Evolutionary conservation across 1,140 invertebrate species (phyloP), one percentile per base, ranked within the genome.

Genomic region (Plutomurus gul): DNA sequence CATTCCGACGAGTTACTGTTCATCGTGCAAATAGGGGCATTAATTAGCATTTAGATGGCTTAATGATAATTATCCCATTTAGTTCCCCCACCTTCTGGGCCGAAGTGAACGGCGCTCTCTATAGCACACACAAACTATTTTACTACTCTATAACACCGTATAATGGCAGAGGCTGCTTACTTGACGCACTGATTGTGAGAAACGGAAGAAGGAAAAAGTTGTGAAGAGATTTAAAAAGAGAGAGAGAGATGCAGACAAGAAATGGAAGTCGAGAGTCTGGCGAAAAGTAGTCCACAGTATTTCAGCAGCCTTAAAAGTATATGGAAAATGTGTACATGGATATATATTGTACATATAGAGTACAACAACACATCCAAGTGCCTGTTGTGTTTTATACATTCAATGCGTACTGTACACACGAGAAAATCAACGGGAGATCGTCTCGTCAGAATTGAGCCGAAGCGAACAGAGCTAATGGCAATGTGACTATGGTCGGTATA

Each of bases 11-110:
- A 84, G 78, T 84, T 84, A 83, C 83, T 84, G 85, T 84, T 85
- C 83, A 84, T 84, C 84, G 86, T 86, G 87, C 87, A 87, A 87
- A 88, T 88, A 86, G 87, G 85, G 84, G 85, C 87, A 88, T 88
- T 88, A 88, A 88, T 88, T 88, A 88, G 87, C 87, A 88, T 88
- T 88, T 88, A 88, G 87, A 87, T 87, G 86, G 86, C 85, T 86
- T 87, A 87, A 88, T 87, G 87, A 87, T 88, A 88, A 88, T 88
- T 88, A 88, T 86, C 85, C 82, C 81, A 85, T 84, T 84, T 77
- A 82, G 75, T 71, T 36, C 16, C 46, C 39, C 74, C 20, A 71
- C 49, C 77, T 30, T 79, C 73, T 75, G 60, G 72, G 27, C 30
- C 18, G 8, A 49, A 13, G 39, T 43, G n/a, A n/a, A n/a, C n/a